Base-by-base conservation (phyloP, 2,113 vertebrate species). In the Paramisgurnus dabryanus region DNA sequence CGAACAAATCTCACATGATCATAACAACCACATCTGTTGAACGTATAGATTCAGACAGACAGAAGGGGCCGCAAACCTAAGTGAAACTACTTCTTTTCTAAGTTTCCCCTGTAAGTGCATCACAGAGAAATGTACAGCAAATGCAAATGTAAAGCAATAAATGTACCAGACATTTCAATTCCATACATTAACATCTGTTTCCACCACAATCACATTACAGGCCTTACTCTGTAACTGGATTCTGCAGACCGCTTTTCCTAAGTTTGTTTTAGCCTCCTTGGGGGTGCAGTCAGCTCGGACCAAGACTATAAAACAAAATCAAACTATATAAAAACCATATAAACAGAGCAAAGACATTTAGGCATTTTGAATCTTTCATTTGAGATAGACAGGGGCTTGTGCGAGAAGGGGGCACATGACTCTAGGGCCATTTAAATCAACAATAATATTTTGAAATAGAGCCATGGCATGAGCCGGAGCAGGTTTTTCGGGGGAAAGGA, bases 391-490 rank as follows among this genome's bases (percentile, higher is more conserved):
- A 18, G 63, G 60, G 34, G 67, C 43, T 63, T 82, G 65, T 85
- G 73, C 64, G 43, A 69, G 69, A 67, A 13, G 49, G 66, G 61
- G 58, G 64, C 64, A 68, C 80, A 76, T 18, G 63, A 68, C 69
- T 68, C 53, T 5, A 15, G 55, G 76, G 77, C 81, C 47, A 49
- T 87, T 82, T 82, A 82, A 79, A 71, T 88, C 85, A 83, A 85
- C 76, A 80, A 82, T 86, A 86, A 85, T 86, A 82, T 84, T 85
- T 85, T 67, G 6, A 76, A 76, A 82, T 60, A 77, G 77, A 77
- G 39, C 55, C 76, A 66, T 66, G 73, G 80, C 71, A 17, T 58
- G 78, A 84, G 79, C 74, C 27, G 27, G 47, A 66, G 63, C 53
- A 40, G 69, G 83, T 57, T 77, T 66, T 41, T 34, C 0, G 11